phyloP scores from a whole-genome alignment of 30 jellyfish, hydroid and myxozoan genomes.

The Turritopsis rubra region DNA sequence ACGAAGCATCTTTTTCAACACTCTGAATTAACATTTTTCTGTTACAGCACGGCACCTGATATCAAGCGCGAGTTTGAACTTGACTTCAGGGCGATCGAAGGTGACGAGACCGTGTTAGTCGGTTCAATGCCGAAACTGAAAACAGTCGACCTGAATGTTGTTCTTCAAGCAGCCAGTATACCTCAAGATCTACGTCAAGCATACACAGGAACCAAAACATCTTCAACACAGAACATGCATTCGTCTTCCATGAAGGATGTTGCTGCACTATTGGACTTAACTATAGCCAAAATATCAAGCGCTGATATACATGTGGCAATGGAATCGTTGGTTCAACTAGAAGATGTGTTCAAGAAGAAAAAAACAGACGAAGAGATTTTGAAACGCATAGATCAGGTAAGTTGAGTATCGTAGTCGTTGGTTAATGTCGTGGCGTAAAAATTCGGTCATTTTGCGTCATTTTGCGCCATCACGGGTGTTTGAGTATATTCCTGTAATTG shows the following conservation, averaged over 20 bases:
- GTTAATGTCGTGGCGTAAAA: not conserved
- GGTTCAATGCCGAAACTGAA: slow-evolving; percentile 48
- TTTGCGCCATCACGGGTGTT: no score
- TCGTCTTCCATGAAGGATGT: slow-evolving; percentile 61
- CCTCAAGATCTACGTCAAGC: slow-evolving; percentile 31
- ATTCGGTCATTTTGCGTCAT: no score
- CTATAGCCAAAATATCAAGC: slow-evolving; percentile 84
- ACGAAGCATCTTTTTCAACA: not conserved
- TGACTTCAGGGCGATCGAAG: slow-evolving; percentile 56
- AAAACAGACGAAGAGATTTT: slow-evolving; percentile 48
- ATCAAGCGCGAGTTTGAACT: slow-evolving; percentile 67
- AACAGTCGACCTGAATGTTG: slow-evolving; percentile 46
- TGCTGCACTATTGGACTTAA: slow-evolving; percentile 66
- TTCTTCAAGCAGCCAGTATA: slow-evolving; percentile 45
- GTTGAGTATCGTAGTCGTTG: not conserved
- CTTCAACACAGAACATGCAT: slow-evolving; percentile 6
- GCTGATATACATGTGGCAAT: slow-evolving; percentile 63
- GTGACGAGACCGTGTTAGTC: slow-evolving; percentile 49
- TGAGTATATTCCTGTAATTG: no score
- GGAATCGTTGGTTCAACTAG: slow-evolving; percentile 79
- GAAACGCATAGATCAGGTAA: slow-evolving; percentile 86
- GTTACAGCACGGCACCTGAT: slow-evolving; percentile 35
- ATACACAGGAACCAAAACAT: not conserved
- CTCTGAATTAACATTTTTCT: not conserved
- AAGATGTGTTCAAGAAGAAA: slow-evolving; percentile 78